These are phyloP conservation scores for Eumaeus atala DNA, from an alignment of 1,140 invertebrate species.

Conservation along the genomic window DNA sequence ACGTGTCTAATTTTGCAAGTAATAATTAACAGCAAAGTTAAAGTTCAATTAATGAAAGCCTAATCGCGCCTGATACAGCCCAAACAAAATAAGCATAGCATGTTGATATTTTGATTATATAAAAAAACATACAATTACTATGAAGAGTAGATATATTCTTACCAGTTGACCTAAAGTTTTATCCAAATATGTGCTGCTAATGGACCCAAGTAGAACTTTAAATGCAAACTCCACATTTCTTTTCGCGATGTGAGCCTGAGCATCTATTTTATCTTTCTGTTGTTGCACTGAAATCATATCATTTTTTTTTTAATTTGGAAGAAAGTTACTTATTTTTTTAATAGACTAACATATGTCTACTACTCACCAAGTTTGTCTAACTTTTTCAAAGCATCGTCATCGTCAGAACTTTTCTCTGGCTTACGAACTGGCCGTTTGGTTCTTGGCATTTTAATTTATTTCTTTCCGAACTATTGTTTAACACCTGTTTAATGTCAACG, in stretches of 20 bases:
- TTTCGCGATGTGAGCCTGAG: conserved; percentile 36
- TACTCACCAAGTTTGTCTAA: conserved; percentile 48
- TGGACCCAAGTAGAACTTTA: conserved; percentile 47
- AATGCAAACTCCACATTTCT: conserved; percentile 49
- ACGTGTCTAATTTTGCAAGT: too few relatives aligned
- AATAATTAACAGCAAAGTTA: too few relatives aligned
- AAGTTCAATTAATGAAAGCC: too few relatives aligned
- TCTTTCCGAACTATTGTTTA: too few relatives aligned
- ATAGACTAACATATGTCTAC: background rate
- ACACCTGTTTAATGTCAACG: too few relatives aligned
- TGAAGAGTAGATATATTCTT: conserved; percentile 17
- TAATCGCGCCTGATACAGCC: too few relatives aligned
- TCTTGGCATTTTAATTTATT: conserved; percentile 47
- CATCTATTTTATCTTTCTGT: conserved; percentile 46
- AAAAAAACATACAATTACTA: too few relatives aligned
- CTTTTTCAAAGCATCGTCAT: conserved; percentile 45
- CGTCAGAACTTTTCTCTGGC: conserved; percentile 41
- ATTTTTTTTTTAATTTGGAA: too few relatives aligned
- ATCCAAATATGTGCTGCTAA: conserved; percentile 35
- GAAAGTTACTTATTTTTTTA: background rate
- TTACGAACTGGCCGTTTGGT: conserved; percentile 53
- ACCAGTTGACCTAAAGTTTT: conserved; percentile 56
- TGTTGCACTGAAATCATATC: conserved; percentile 42
- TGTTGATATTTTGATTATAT: too few relatives aligned
- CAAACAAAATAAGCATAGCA: too few relatives aligned